Conservation (phyloP, 1,140 invertebrate species). For the Penaeus chinensis region DNA sequence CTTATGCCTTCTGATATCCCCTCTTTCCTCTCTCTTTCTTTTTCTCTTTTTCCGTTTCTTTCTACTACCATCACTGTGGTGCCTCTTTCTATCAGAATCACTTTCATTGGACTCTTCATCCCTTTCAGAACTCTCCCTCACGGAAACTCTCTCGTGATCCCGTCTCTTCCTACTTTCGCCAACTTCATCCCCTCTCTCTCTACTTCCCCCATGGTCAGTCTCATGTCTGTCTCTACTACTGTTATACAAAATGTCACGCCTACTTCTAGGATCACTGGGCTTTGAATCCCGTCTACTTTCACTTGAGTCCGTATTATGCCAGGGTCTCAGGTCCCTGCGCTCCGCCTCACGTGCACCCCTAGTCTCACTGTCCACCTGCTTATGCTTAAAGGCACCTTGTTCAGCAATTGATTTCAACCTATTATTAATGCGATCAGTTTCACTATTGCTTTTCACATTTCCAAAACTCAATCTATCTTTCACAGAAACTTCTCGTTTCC, state of each 20-base stretch:
- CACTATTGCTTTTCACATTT: not conserved
- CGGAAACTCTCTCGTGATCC: no score
- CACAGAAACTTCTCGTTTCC: constrained; percentile 24
- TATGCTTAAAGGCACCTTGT: not conserved
- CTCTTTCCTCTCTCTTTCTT: constrained; percentile 6
- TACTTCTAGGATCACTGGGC: no score
- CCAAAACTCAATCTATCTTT: constrained; percentile 39
- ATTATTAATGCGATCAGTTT: not conserved
- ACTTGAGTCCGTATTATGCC: no score
- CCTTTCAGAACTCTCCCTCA: no score
- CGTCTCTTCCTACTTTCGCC: no score
- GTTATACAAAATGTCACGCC: no score
- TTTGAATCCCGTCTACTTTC: no score
- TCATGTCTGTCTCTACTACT: not conserved
- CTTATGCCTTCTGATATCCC: not conserved
- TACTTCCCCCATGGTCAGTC: not conserved
- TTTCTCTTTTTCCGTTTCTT: constrained; percentile 6
- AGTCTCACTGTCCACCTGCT: not conserved
- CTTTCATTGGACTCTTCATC: no score
- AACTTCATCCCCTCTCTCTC: not conserved
- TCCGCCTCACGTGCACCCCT: no score
- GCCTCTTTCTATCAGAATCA: not conserved
- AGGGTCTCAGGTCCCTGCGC: no score
- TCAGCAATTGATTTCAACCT: not conserved
- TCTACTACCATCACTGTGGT: not conserved